Percentiles rank a stretch among this genome's conserved stretches.
These are phyloP conservation scores for Ailurus styani DNA, from an alignment of 2,113 vertebrate species.

Conservation along the genomic window DNA sequence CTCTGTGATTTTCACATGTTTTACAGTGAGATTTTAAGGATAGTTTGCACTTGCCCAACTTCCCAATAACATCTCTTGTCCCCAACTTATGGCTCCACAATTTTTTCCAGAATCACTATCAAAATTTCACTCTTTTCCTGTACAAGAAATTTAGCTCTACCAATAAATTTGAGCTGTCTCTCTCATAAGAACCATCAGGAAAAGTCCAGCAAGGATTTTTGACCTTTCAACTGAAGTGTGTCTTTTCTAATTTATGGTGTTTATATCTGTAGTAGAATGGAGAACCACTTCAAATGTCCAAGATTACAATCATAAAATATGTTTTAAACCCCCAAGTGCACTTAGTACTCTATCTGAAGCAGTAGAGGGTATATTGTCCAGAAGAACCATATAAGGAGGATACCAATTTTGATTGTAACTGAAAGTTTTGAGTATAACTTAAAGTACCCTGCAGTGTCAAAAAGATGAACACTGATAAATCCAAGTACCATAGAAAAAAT, in stretches of 20 bases:
- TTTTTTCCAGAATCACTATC: neutral
- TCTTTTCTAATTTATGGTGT: constrained; percentile 59
- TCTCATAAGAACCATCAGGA: constrained; percentile 30
- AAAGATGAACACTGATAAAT: constrained; percentile 35
- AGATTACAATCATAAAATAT: constrained; percentile 54
- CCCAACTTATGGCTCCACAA: neutral
- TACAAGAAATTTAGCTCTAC: constrained; percentile 18
- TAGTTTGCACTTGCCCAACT: neutral
- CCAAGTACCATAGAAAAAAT: neutral
- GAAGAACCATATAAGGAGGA: neutral
- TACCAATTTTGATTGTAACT: constrained; percentile 23
- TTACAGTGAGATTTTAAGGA: neutral
- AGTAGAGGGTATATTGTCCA: neutral
- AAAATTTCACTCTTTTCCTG: constrained; percentile 5
- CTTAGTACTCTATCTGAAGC: constrained; percentile 17
- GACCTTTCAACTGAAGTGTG: constrained; percentile 40
- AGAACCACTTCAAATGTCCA: constrained; percentile 37
- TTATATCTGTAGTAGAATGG: constrained; percentile 16
- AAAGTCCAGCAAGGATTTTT: constrained; percentile 34
- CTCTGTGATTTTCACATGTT: neutral
- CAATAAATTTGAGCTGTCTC: constrained; percentile 12
- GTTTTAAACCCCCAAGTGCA: constrained; percentile 5
- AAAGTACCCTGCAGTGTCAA: neutral
- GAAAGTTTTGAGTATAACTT: neutral
- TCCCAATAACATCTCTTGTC: neutral